Conservation (phyloP, 2,113 vertebrate genomes). For the Raja brachyura region DNA sequence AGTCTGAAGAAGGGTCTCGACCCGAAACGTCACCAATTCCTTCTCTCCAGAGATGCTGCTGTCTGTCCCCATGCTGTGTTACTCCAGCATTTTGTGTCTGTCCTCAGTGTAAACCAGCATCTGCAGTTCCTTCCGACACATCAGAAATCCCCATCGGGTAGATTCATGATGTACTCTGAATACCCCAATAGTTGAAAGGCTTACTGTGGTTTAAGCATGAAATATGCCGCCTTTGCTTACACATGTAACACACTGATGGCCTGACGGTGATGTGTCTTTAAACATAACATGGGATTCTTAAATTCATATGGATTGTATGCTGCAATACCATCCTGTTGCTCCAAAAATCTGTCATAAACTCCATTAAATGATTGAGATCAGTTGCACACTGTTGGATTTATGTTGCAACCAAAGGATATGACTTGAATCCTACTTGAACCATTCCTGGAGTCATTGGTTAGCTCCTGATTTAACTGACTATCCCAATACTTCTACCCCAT, state of each 20-base stretch:
- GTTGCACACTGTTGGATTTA: background rate
- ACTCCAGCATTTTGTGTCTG: too few species aligned
- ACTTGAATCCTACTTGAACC: background rate
- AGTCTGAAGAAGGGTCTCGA: too few species aligned
- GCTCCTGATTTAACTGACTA: background rate
- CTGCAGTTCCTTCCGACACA: too few species aligned
- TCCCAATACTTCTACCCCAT: background rate
- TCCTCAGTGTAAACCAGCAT: too few species aligned
- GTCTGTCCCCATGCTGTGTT: too few species aligned
- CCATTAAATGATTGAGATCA: background rate
- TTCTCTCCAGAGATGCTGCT: too few species aligned
- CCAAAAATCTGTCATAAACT: background rate
- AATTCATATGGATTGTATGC: too few species aligned
- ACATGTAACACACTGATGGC: background rate
- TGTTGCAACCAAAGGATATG: background rate
- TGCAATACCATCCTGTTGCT: background rate
- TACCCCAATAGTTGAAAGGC: background rate
- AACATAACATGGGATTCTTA: too few species aligned
- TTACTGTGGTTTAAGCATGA: background rate
- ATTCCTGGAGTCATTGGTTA: background rate
- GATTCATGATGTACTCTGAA: background rate
- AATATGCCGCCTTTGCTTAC: background rate
- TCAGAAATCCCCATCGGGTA: background rate
- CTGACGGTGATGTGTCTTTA: background rate
- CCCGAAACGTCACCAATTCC: too few species aligned